Conservation (phyloP, 2,888 invertebrate species). For the Spisula subtruncata region DNA sequence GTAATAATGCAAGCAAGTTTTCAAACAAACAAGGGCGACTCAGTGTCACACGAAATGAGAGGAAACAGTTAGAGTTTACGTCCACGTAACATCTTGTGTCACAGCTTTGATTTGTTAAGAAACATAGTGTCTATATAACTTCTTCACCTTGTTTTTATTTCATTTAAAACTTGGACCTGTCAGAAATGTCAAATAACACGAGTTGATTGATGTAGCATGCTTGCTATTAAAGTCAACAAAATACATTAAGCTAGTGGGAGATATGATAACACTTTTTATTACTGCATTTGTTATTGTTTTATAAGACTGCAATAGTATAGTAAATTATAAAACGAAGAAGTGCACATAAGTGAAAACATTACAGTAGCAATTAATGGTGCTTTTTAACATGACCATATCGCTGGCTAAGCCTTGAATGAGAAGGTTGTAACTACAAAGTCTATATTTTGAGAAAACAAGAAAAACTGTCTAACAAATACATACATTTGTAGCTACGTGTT, state of each 20-base stretch:
- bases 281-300: background rate
- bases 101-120: background rate
- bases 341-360: background rate
- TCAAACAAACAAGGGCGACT: background rate
- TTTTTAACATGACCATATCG: too few relatives aligned
- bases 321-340: too few relatives aligned
- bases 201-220: background rate
- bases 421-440: too few relatives aligned
- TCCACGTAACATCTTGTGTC: background rate
- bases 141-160: background rate
- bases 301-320: background rate
- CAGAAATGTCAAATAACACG: slow-evolving; percentile 23
- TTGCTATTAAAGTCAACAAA: background rate
- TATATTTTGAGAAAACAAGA: too few relatives aligned
- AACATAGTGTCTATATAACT: background rate
- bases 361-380: background rate
- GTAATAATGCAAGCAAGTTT: background rate
- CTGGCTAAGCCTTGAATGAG: too few relatives aligned
- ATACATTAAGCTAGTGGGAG: background rate
- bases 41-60: background rate
- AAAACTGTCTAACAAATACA: too few relatives aligned
- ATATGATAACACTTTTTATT: background rate
- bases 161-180: background rate
- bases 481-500: too few relatives aligned
- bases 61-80: background rate